Evolutionary conservation across 2,888 invertebrate genomes (phyloP).

Genomic region (Lamellibrachia satsuma): DNA sequence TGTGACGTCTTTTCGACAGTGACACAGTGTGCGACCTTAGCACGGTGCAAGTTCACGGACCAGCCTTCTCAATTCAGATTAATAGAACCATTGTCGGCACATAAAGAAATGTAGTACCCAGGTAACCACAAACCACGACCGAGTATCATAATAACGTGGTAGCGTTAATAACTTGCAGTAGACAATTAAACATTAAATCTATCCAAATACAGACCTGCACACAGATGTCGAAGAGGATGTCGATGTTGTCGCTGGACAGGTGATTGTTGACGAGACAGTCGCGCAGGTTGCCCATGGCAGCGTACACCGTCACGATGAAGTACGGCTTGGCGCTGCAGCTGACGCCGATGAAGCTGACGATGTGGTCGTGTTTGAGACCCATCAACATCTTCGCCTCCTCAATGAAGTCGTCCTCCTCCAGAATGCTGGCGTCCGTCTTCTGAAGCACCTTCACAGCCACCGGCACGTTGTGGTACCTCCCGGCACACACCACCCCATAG

Average conservation of each 20-base stretch:
- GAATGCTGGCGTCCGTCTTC: constrained; percentile 33
- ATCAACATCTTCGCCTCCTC: constrained; percentile 43
- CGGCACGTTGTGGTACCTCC: constrained; percentile 35
- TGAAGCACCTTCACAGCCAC: constrained; percentile 46
- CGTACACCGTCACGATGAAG: constrained; percentile 42
- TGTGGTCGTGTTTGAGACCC: constrained; percentile 41
- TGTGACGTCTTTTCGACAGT: too few relatives aligned
- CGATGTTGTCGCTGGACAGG: constrained; percentile 40
- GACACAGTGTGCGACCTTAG: too few relatives aligned
- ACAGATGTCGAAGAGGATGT: constrained; percentile 43
- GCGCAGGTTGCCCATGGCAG: constrained; percentile 41
- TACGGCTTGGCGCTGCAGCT: constrained; percentile 41
- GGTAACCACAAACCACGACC: too few relatives aligned
- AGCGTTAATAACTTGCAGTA: neutral
- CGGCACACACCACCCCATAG: constrained; percentile 43
- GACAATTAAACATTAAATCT: neutral
- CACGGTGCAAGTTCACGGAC: too few relatives aligned
- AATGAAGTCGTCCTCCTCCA: constrained; percentile 45
- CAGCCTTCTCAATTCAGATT: too few relatives aligned
- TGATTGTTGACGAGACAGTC: constrained; percentile 38
- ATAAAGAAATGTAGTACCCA: too few relatives aligned
- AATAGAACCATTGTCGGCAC: too few relatives aligned
- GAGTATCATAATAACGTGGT: neutral
- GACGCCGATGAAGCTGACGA: constrained; percentile 42
- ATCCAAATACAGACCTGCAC: neutral